Percentiles rank a stretch among this genome's conserved stretches.
These are phyloP conservation scores for Macrotrachela quadricornifera DNA, from an alignment of 1,140 invertebrate genomes.

Conservation along the genomic window DNA sequence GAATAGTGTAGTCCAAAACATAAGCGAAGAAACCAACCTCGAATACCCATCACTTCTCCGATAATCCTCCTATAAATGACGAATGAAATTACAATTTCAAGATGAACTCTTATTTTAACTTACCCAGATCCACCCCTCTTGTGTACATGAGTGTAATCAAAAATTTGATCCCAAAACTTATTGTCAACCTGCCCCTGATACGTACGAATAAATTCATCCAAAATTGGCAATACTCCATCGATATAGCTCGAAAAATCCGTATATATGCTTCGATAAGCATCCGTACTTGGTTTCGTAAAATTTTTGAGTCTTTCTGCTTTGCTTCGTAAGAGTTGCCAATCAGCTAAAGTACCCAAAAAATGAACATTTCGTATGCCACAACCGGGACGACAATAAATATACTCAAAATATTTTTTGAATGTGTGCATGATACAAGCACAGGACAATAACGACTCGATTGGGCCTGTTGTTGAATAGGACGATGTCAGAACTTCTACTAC, in stretches of 20 bases:
- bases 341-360: not conserved
- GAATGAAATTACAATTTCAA: too few relatives aligned
- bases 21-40: too few relatives aligned
- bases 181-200: conserved; percentile 1
- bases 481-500: too few relatives aligned
- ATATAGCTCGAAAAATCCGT: too few relatives aligned
- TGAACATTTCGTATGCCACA: conserved; percentile 8
- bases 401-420: conserved; percentile 4
- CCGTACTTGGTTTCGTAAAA: too few relatives aligned
- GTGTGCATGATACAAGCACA: not conserved
- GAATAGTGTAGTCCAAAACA: too few relatives aligned
- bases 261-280: too few relatives aligned
- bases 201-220: not conserved
- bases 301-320: not conserved
- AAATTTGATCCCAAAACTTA: conserved; percentile 6
- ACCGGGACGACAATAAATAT: not conserved
- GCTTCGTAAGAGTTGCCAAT: not conserved
- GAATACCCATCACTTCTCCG: too few relatives aligned
- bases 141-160: not conserved
- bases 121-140: too few relatives aligned
- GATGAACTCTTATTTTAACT: too few relatives aligned
- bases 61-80: too few relatives aligned
- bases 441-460: not conserved
- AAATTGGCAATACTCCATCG: not conserved
- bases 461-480: not conserved